These are phyloP conservation scores for Cyclophora albipunctata DNA, from an alignment of 2,888 invertebrate species.

Conservation along the genomic window DNA sequence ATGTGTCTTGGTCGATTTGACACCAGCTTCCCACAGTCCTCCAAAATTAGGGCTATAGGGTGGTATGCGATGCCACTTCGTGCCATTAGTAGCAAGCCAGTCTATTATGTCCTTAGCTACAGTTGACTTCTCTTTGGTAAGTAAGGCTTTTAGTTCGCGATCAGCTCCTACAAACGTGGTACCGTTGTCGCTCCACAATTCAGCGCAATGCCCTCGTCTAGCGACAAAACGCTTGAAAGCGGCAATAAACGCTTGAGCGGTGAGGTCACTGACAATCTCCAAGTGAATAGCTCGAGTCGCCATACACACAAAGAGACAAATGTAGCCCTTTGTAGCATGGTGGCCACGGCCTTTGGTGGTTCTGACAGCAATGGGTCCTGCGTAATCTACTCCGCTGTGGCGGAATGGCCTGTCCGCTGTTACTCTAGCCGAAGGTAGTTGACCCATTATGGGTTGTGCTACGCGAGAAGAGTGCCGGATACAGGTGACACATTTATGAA, in stretches of 20 bases:
- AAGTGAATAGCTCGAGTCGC: slow-evolving; percentile 20
- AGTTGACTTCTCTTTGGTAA: not conserved
- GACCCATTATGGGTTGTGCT: slow-evolving; percentile 6
- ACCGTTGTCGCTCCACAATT: slow-evolving; percentile 23
- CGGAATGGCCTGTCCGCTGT: slow-evolving; percentile 14
- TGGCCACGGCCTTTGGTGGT: slow-evolving; percentile 11
- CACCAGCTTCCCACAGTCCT: no score
- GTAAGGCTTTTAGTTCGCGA: not conserved
- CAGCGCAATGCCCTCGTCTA: slow-evolving; percentile 14
- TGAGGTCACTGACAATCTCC: slow-evolving; percentile 26
- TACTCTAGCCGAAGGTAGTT: slow-evolving; percentile 8
- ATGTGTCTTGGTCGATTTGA: no score
- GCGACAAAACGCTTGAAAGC: slow-evolving; percentile 19
- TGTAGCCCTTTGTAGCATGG: slow-evolving; percentile 9
- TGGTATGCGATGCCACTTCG: no score
- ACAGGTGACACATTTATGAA: slow-evolving; percentile 5
- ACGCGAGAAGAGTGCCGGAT: slow-evolving; percentile 3
- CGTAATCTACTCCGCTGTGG: slow-evolving; percentile 16
- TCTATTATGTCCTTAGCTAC: no score
- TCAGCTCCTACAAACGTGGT: slow-evolving; percentile 17
- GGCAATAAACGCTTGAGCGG: slow-evolving; percentile 8
- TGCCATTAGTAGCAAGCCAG: no score
- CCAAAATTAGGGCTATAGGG: no score
- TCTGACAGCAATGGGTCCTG: slow-evolving; percentile 15
- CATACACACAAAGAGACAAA: no score